Percentiles rank a stretch among this genome's conserved stretches.
These are phyloP conservation scores for Epirrhoe alternata DNA, from an alignment of 2,888 invertebrate species.

Conservation along the genomic window DNA sequence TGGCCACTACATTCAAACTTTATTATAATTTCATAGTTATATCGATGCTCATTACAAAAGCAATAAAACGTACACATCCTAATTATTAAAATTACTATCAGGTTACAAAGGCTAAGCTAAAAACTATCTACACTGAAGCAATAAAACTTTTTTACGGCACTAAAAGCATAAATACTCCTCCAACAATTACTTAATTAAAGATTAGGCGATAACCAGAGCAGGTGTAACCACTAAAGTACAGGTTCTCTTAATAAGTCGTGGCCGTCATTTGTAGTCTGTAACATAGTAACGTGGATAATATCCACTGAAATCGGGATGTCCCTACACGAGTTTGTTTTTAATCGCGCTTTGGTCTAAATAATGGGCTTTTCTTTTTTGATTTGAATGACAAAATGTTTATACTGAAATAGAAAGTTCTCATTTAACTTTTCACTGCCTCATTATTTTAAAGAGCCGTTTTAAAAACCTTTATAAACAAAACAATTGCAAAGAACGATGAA, in stretches of 20 bases:
- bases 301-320: no score
- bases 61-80: not conserved
- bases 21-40: not conserved
- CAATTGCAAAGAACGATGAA: no score
- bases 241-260: not conserved
- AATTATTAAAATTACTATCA: not conserved
- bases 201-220: conserved; percentile 71
- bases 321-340: no score
- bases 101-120: conserved; percentile 25
- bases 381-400: no score
- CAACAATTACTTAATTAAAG: conserved; percentile 77
- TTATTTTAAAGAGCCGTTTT: no score
- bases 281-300: not conserved
- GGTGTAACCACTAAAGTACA: conserved; percentile 57
- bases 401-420: no score
- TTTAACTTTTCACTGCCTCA: no score
- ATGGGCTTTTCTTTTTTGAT: no score
- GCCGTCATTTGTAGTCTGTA: not conserved
- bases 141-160: conserved; percentile 37
- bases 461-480: no score
- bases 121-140: conserved; percentile 16
- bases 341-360: no score
- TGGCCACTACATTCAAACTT: no score
- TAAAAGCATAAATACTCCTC: conserved; percentile 47
- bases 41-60: not conserved